Evolutionary conservation across 2,113 vertebrate genomes (phyloP), one percentile per base, ranked within the genome.

Genomic region (Bubalus kerabau): DNA sequence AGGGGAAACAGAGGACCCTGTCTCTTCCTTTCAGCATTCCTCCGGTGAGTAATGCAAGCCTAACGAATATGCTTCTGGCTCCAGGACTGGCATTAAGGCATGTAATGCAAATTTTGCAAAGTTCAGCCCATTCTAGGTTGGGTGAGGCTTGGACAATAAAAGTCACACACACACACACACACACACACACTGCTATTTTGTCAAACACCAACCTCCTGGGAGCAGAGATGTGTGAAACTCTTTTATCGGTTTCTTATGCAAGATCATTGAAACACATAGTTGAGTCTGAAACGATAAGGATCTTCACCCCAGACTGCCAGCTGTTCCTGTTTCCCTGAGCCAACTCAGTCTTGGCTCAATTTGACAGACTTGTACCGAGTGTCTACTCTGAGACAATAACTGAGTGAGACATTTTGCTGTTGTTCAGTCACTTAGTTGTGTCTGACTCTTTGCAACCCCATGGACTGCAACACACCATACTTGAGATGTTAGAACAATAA

Each of bases 261-360:
- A 90, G 28, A 87, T 97, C 96, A 94, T n/a, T 92, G 62, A 95
- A 96, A 97, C 28, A 91, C 46, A 82, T 3, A 88, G 67, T 40
- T 92, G 60, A 91, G 28, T 17, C 83, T 43, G 28, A 90, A 76
- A 62, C 23, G 81, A 57, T 81, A 92, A 87, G 43, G 62, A 90
- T 87, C 96, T 85, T 87, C 50, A 64, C 74, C 93, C 17, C 17
- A 97, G 62, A 26, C 19, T 43, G 30, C 62, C 48, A 85, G 57
- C 92, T 83, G 36, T 86, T 97, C 54, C 60, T 92, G 95, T 93
- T 76, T 83, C 56, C 84, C 30, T 5, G 57, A 71, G 71, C 84
- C 84, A 95, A 52, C 80, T 95, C 84, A 52, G 11, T 12, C 83
- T 82, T 95, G 74, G 50, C 59, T 97, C 50, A 46, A 30, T 87